Evolutionary conservation across 2,113 vertebrate species (phyloP), one percentile per base, ranked within the genome.

Genomic region (Nothoprocta perdicaria): DNA sequence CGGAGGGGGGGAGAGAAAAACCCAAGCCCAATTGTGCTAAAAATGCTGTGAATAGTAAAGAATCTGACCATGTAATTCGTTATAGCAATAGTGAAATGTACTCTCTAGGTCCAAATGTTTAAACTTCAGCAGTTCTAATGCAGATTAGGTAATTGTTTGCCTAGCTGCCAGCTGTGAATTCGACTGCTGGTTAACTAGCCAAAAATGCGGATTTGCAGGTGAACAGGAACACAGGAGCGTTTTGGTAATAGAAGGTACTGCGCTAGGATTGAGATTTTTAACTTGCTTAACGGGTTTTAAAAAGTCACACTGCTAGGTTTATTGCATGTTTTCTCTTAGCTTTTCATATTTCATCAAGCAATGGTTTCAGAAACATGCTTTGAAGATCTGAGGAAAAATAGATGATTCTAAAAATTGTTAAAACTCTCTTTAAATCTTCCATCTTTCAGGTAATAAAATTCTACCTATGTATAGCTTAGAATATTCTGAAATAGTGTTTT

Each of bases 101-200:
- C 19, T 72, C 24, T 85, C 57, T 80, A 80, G 81, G 82, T 93
- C 67, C 60, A 95, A 89, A 86, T 91, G 83, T 84, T 96, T 96
- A 86, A 96, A 95, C 82, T 95, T 96, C 67, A 90, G 92, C 77
- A 86, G 95, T 92, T 96, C 77, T 95, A 75, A 92, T 94, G 90
- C 93, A 95, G 92, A 96, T 95, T 95, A 95, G 80, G 67, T 95
- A 94, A 95, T 91, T 96, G 84, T 89, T 94, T 95, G 89, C 80
- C 67, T 80, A 91, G 84, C 84, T 94, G 87, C 90, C 93, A 95
- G 89, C 94, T 97, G 95, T 93, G 86, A 94, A 88, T 92, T 91
- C 80, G 78, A 86, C 90, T 96, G 74, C 65, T 87, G 85, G 87
- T 93, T 94, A 80, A 84, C 81, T 83, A 93, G 93, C 92, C 87